Percentiles rank a stretch among this genome's conserved stretches.
These are phyloP conservation scores for Forbesichthys agassizii DNA, from an alignment of 2,113 vertebrate genomes.

Conservation along the genomic window DNA sequence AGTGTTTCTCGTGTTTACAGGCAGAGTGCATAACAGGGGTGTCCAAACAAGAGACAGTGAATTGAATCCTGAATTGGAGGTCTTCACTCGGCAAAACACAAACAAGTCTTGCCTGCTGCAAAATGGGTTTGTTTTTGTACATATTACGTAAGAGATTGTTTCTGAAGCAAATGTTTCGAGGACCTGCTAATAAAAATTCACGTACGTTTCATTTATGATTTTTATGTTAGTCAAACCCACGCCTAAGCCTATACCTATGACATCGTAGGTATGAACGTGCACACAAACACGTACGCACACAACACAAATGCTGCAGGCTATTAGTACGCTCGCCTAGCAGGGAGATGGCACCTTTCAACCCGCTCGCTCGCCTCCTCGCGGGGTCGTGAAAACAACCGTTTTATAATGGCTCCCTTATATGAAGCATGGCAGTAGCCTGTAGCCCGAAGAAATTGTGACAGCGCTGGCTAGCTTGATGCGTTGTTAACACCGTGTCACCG, in stretches of 20 bases:
- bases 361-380: conserved; percentile 42
- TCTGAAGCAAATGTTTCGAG: conserved; percentile 18
- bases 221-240: neutral
- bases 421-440: conserved; percentile 42
- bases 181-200: neutral
- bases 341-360: conserved; percentile 50
- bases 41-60: conserved; percentile 37
- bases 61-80: conserved; percentile 23
- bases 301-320: conserved; percentile 17
- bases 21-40: conserved; percentile 48
- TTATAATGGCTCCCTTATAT: conserved; percentile 62
- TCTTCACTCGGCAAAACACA: conserved; percentile 27
- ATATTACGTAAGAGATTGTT: conserved; percentile 6
- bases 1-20: conserved; percentile 62
- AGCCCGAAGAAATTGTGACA: conserved; percentile 47
- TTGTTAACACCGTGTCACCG: conserved; percentile 38
- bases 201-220: conserved; percentile 14
- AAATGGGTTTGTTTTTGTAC: conserved; percentile 27
- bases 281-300: neutral
- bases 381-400: conserved; percentile 59
- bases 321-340: conserved; percentile 38
- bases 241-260: neutral
- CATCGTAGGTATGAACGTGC: neutral
- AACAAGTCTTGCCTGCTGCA: conserved; percentile 14
- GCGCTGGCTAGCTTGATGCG: conserved; percentile 25